Base-by-base conservation (phyloP, 2,797 vertebrate genomes). In the Xerus rutilus region DNA sequence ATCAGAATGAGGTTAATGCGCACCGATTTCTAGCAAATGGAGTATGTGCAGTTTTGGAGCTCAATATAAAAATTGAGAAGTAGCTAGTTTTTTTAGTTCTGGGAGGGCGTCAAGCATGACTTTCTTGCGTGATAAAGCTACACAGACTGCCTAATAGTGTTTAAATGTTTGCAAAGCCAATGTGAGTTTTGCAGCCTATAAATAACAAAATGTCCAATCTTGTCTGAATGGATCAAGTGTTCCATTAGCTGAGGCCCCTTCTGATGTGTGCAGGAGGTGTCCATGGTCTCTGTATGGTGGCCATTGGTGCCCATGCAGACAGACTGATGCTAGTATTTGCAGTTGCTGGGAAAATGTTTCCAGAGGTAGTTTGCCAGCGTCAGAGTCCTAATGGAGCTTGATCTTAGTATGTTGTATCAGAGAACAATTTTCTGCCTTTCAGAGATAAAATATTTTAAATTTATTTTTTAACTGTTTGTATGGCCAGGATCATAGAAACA, bases 401-500 rank as follows among this genome's bases (percentile, higher is more conserved):
- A 77, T 96, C 89, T 96, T 47, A 74, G 39, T 52, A 0, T 87
- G 39, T 93, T 78, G 72, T 52, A 32, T 25, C 9, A 8, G 72
- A 62, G 32, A 83, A 67, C 62, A 18, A 1, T 28, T 32, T 86
- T 90, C 89, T 92, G 17, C 76, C 64, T 94, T 90, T 97, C 82
- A 73, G 78, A 89, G 52, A 77, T 64, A 86, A 89, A 88, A 35
- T 88, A 54, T 18, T 91, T 96, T n/a, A 28, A 45, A 52, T 87
- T 47, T 78, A 47, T 65, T 11, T 87, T 95, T 92, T 65, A 59
- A 62, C 59, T 65, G 28, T n/a, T 47, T 92, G 81, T 92, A 32
- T 95, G 92, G 90, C 95, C 95, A 91, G 91, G 88, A 94, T 91
- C 89, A 28, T 54, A 45, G 87, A 54, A 54, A 54, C 52, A 54